Percentiles rank a stretch among this genome's conserved stretches.
phyloP scores from a whole-genome alignment of 2,113 vertebrate genomes.

The Colossoma macropomum region DNA sequence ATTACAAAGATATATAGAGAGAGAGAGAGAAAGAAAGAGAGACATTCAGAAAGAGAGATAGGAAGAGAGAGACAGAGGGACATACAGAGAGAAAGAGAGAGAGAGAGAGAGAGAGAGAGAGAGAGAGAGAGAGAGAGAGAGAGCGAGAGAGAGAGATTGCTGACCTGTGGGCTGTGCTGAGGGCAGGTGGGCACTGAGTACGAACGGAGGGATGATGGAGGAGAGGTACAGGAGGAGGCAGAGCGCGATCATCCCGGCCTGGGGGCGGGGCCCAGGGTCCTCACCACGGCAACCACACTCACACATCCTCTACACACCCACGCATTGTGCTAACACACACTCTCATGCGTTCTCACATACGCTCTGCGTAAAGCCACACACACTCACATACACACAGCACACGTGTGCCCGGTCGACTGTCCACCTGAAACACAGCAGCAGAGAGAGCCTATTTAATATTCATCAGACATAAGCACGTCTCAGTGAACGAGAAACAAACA shows the following conservation, averaged over 20 bases:
- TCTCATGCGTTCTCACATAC: slow-evolving; percentile 39
- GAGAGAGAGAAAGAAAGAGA: not conserved
- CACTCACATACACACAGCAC: slow-evolving; percentile 1
- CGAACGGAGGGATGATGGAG: slow-evolving; percentile 65
- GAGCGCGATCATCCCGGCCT: slow-evolving; percentile 78
- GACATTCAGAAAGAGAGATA: not conserved
- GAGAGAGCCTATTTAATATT: slow-evolving; percentile 2
- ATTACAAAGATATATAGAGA: too few species aligned
- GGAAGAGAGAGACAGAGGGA: too few species aligned
- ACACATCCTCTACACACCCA: slow-evolving; percentile 63
- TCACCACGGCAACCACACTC: slow-evolving; percentile 62
- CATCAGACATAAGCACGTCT: not conserved
- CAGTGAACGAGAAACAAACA: not conserved
- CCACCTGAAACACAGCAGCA: slow-evolving; percentile 51
- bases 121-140: not conserved
- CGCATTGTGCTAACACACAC: slow-evolving; percentile 66
- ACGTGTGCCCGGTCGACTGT: not conserved
- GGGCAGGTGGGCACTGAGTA: slow-evolving; percentile 70
- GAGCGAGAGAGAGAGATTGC: not conserved
- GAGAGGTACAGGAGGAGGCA: slow-evolving; percentile 75
- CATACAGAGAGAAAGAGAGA: not conserved
- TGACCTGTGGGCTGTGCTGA: slow-evolving; percentile 75
- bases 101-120: not conserved
- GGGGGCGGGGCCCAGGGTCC: slow-evolving; percentile 45
- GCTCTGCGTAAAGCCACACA: not conserved